A percentile compares a stretch with the other conserved stretches of the same genome.
Evolutionary conservation across 1,140 invertebrate species (phyloP).

Genomic region (Brachionus asplanchnoidis): DNA sequence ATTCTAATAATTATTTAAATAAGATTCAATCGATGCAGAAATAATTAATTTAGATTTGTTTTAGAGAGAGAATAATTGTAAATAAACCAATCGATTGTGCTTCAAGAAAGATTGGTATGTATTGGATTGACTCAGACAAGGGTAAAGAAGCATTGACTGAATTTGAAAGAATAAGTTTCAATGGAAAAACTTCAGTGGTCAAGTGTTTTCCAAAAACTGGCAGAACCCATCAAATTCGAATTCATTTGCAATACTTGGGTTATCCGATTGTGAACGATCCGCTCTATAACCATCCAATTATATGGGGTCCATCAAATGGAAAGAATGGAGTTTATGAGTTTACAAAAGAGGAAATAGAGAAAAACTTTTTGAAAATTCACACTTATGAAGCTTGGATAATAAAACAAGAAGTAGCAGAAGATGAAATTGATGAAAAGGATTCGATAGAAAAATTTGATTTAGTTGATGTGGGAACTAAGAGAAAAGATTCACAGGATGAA

Average conservation of each 20-base stretch:
- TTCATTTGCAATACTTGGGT: constrained; percentile 88
- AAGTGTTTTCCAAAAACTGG: constrained; percentile 70
- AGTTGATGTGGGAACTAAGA: background rate
- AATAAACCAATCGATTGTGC: constrained; percentile 85
- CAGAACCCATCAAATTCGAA: constrained; percentile 90
- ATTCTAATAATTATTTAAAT: background rate
- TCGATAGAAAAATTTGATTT: background rate
- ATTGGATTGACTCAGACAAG: constrained; percentile 71
- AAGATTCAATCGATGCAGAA: background rate
- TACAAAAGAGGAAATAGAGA: constrained; percentile 70
- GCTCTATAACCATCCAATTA: constrained; percentile 1
- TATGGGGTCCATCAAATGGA: constrained; percentile 71
- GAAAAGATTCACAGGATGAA: background rate
- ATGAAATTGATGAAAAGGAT: background rate
- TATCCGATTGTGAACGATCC: constrained; percentile 85
- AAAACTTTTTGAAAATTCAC: constrained; percentile 37
- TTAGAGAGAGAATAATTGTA: constrained; percentile 75
- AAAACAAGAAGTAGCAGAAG: background rate
- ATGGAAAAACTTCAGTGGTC: constrained; percentile 83
- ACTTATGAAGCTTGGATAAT: constrained; percentile 39
- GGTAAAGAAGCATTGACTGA: constrained; percentile 84
- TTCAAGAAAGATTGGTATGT: constrained; percentile 89
- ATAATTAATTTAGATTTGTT: constrained; percentile 44
- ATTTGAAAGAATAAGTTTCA: constrained; percentile 77
- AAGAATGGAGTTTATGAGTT: constrained; percentile 86